These are phyloP conservation scores for Syngnathus rostellatus DNA, from an alignment of 2,797 vertebrate genomes.

Conservation along the genomic window DNA sequence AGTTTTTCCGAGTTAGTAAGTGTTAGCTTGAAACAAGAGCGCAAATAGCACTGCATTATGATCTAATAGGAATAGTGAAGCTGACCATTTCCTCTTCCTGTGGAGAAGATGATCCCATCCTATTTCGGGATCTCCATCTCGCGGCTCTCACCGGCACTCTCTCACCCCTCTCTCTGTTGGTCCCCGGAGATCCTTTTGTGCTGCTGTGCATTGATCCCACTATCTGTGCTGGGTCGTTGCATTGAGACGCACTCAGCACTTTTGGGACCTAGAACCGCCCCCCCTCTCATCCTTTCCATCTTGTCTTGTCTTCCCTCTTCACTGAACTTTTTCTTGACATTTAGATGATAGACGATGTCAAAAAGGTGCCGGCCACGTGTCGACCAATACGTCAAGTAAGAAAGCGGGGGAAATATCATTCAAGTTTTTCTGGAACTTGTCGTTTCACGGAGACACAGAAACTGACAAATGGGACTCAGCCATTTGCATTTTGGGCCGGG, in stretches of 20 bases:
- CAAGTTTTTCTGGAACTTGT: too few species aligned
- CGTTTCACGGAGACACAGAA: too few species aligned
- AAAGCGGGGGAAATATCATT: too few species aligned
- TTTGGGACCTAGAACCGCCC: not conserved
- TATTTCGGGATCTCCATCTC: not conserved
- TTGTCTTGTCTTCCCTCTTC: not conserved
- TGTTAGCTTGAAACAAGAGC: not conserved
- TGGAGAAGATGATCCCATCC: not conserved
- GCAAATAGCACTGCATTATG: not conserved
- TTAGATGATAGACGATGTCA: not conserved
- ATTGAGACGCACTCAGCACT: not conserved
- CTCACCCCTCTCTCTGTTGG: not conserved
- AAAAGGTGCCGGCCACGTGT: not conserved
- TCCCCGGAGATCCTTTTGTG: not conserved
- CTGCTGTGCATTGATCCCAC: not conserved
- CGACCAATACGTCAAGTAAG: not conserved
- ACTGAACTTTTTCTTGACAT: not conserved
- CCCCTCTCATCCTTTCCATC: not conserved
- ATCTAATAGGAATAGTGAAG: not conserved
- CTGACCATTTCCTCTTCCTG: slow-evolving; percentile 2
- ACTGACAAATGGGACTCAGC: too few species aligned
- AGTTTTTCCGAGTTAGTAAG: not conserved
- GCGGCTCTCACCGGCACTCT: not conserved
- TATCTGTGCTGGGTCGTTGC: not conserved
- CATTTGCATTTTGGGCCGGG: too few species aligned